Evolutionary conservation across 2,888 invertebrate species (phyloP).

Genomic region (Andrena chrysosceles): DNA sequence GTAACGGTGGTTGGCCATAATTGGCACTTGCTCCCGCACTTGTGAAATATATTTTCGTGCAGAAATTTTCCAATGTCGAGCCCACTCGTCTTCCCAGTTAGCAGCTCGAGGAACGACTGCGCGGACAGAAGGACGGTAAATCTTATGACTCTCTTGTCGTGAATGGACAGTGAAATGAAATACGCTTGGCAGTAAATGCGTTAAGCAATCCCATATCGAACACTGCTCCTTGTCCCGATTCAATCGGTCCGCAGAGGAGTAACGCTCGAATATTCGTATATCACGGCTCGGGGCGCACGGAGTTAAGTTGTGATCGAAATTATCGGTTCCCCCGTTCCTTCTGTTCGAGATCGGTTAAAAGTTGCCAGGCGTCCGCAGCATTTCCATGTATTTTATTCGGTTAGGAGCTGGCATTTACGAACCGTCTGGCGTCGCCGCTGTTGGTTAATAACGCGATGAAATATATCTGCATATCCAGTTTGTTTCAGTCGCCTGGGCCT

Average conservation of each 20-base stretch:
- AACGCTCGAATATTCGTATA: not conserved
- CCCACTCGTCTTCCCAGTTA: too few relatives aligned
- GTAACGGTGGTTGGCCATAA: too few relatives aligned
- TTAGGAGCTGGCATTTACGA: constrained; percentile 38
- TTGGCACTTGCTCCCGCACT: too few relatives aligned
- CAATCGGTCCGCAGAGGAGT: too few relatives aligned
- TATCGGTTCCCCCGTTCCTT: not conserved
- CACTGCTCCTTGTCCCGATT: not conserved
- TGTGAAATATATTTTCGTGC: too few relatives aligned
- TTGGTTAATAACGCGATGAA: constrained; percentile 52
- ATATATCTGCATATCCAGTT: constrained; percentile 43
- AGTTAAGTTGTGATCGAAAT: not conserved
- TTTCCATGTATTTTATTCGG: constrained; percentile 21
- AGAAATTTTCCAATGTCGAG: too few relatives aligned
- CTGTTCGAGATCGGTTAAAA: not conserved
- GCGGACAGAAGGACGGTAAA: too few relatives aligned
- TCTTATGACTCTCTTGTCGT: too few relatives aligned
- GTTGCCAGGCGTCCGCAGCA: not conserved
- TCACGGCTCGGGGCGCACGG: not conserved
- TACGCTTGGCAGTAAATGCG: too few relatives aligned
- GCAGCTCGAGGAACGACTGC: too few relatives aligned
- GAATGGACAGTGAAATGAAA: too few relatives aligned
- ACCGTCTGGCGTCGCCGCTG: constrained; percentile 18
- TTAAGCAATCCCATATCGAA: not conserved
- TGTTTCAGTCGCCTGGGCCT: constrained; percentile 40